A percentile compares a stretch with the other conserved stretches of the same genome.
These are phyloP conservation scores for Mormyrops boulengeri DNA, from an alignment of 2,797 vertebrate species.

Conservation along the genomic window DNA sequence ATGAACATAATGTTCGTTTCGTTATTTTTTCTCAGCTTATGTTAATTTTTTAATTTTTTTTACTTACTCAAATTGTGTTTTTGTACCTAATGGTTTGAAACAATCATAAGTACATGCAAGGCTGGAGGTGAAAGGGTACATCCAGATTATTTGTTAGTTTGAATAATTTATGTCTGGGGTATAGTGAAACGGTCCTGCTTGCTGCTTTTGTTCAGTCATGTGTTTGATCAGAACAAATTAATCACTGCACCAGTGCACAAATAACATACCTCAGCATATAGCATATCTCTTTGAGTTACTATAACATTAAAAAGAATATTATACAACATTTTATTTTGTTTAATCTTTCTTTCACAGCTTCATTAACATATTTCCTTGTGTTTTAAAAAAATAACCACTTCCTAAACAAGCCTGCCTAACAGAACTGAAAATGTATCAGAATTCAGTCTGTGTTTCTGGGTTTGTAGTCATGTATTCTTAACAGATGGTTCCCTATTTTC, in stretches of 20 bases:
- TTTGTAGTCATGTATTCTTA: neutral
- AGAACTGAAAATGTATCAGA: neutral
- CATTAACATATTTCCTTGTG: neutral
- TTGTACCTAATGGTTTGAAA: neutral
- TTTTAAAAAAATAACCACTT: neutral
- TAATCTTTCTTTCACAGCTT: neutral
- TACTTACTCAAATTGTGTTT: neutral
- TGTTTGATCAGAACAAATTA: conserved; percentile 8
- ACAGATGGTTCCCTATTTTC: neutral
- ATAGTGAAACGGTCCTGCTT: neutral
- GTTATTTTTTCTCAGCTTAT: neutral
- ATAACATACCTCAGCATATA: neutral
- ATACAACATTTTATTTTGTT: neutral
- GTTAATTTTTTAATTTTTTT: neutral
- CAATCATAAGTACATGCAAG: neutral
- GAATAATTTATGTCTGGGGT: neutral
- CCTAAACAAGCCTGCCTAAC: neutral
- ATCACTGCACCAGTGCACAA: neutral
- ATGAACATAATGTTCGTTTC: neutral
- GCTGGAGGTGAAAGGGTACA: neutral
- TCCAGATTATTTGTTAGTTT: neutral
- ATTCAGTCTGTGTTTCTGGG: neutral
- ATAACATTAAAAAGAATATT: neutral
- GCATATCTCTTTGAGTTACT: neutral
- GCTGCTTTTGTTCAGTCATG: conserved; percentile 2